A percentile compares a stretch with the other conserved stretches of the same genome.
Conservation (phyloP, 2,888 invertebrate genomes). For the Troglohyphantes excavatus region DNA sequence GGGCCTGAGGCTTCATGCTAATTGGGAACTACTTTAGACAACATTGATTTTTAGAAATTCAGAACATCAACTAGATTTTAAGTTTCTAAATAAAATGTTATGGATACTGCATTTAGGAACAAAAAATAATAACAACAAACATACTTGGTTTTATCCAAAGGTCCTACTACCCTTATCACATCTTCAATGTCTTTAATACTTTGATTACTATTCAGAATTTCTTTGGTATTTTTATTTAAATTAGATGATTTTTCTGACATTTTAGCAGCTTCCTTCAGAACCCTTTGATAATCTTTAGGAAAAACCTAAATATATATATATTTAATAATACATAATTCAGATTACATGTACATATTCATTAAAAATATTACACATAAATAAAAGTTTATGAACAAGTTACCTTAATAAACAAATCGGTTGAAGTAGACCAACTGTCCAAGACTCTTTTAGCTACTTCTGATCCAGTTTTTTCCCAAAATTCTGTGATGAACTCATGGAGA, state of each 20-base stretch:
- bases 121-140: neutral
- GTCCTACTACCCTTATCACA: conserved; percentile 36
- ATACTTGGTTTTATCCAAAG: conserved; percentile 71
- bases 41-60: no score
- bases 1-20: no score
- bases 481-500: conserved; percentile 89
- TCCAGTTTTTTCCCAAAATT: conserved; percentile 94
- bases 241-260: neutral
- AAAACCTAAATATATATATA: no score
- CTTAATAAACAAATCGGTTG: conserved; percentile 92
- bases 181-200: conserved; percentile 68
- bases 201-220: neutral
- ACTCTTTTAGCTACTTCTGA: conserved; percentile 91
- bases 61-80: no score
- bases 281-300: conserved; percentile 97
- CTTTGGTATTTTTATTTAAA: neutral
- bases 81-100: no score
- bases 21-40: neutral
- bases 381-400: conserved; percentile 81
- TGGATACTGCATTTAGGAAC: no score
- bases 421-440: conserved; percentile 90
- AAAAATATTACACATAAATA: neutral
- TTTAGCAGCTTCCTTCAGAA: conserved; percentile 86
- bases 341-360: neutral
- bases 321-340: no score